Conservation (phyloP, 2,888 invertebrate species). For the Camponotus fellah region DNA sequence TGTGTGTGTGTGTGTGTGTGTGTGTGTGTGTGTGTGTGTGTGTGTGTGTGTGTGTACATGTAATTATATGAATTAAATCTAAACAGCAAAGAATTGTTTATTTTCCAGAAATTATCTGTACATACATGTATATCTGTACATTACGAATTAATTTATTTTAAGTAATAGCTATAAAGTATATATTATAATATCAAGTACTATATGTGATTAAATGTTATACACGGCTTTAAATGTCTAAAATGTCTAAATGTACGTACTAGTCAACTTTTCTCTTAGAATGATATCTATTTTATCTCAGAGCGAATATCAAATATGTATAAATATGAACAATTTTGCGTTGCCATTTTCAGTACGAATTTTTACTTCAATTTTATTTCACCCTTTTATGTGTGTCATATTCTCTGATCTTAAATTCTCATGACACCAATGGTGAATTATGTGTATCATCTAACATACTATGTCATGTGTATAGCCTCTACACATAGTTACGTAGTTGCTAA, state of each 20-base stretch:
- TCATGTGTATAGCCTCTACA: not conserved
- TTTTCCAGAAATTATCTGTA: constrained; percentile 22
- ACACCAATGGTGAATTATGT: not conserved
- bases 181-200: not conserved
- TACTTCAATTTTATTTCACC: not conserved
- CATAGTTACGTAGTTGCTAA: not conserved
- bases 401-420: not conserved
- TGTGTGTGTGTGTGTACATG: not conserved
- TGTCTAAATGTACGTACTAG: constrained; percentile 33
- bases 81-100: constrained; percentile 9
- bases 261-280: constrained; percentile 12
- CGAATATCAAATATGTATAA: constrained; percentile 6
- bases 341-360: not conserved
- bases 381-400: not conserved
- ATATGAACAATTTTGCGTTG: not conserved
- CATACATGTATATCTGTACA: not conserved
- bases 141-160: constrained; percentile 1
- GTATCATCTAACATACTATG: not conserved
- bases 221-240: constrained; percentile 46
- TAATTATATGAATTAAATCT: constrained; percentile 30
- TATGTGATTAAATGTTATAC: constrained; percentile 16
- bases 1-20: too few relatives aligned
- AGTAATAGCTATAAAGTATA: not conserved
- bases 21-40: too few relatives aligned
- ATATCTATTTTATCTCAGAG: not conserved